Base-by-base conservation (phyloP, 2,113 vertebrate genomes). In the Apodemus sylvaticus region DNA sequence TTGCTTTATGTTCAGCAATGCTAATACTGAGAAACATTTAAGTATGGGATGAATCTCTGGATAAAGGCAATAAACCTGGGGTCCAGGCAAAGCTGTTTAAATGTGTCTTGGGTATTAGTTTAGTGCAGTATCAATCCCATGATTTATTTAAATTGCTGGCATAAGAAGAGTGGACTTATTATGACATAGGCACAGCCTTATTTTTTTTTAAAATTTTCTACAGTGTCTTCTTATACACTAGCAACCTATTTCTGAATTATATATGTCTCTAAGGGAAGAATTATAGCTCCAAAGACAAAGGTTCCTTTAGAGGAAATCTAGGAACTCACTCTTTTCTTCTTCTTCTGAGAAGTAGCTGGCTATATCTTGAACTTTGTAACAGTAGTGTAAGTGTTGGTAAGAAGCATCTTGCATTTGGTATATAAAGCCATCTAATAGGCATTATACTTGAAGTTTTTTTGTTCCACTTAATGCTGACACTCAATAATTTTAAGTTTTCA, bases 401-500 rank as follows among this genome's bases (percentile, higher is more conserved):
- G 42, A 58, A 26, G 29, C 9, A 39, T 74, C 9, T 51, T 91
- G 22, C 29, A 29, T 60, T 96, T 79, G 29, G 11, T n/a, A 2
- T 7, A 17, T 22, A 79, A 91, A 92, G 31, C 3, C 3, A 76
- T 58, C 9, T 89, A n/a, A 55, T 1, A 85, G 13, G 79, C 0
- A 51, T 68, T 6, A 42, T 29, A 87, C 55, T 91, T 87, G 36
- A 85, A 86, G 14, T 6, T 66, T 6, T 66, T 3, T 60, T 83
- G n/a, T 58, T 31, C 6, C 36, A 45, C 76, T 0, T 1, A 24
- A 13, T 93, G 9, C 4, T 89, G 48, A 29, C 22, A 34, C 64
- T 82, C 55, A 45, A 81, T 96, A 58, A 87, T 89, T 95, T 95
- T 74, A 68, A 82, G 36, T 26, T 77, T 90, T 86, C 31, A 74